Evolutionary conservation across 2,113 vertebrate genomes (phyloP).

Genomic region (Meles meles): DNA sequence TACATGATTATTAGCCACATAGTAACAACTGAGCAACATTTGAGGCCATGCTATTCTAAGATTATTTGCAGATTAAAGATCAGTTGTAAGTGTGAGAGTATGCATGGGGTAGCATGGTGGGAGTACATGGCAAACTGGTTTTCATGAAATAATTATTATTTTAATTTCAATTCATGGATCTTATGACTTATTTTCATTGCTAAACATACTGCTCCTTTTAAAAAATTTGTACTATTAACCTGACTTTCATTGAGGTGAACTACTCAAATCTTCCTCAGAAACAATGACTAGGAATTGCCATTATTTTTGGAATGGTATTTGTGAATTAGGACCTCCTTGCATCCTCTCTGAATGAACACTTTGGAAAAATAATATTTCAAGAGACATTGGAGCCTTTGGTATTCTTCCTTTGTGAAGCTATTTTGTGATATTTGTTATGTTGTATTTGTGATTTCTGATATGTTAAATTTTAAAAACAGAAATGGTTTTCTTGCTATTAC

Average conservation of each 20-base stretch:
- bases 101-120: neutral
- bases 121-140: neutral
- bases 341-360: neutral
- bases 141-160: neutral
- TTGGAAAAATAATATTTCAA: neutral
- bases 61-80: neutral
- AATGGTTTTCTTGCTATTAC: neutral
- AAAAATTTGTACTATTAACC: neutral
- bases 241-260: neutral
- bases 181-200: neutral
- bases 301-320: neutral
- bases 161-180: neutral
- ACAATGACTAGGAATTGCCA: neutral
- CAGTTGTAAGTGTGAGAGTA: neutral
- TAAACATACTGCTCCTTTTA: neutral
- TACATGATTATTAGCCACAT: neutral
- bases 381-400: neutral
- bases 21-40: neutral
- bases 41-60: neutral
- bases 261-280: neutral
- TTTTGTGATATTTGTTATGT: neutral
- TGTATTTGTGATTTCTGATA: neutral
- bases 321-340: neutral
- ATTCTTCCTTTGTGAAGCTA: neutral
- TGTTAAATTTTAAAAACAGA: neutral